phyloP scores from a whole-genome alignment of 1,140 invertebrate species.

The Drosophila kohkoa region DNA sequence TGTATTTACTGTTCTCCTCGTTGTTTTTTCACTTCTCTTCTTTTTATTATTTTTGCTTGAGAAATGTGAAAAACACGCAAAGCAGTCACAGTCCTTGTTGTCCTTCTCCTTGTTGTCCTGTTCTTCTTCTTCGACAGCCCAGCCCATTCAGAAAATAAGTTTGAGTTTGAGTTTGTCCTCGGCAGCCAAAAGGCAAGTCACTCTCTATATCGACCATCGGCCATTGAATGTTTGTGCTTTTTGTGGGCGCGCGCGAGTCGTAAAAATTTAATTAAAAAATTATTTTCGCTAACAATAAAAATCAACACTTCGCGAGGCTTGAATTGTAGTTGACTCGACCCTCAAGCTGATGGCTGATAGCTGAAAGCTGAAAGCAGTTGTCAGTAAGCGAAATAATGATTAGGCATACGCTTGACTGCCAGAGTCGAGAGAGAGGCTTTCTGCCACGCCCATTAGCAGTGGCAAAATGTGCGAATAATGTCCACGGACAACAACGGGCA shows the following conservation, averaged over 20 bases:
- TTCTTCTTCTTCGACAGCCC: slow-evolving; percentile 13
- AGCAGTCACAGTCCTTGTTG: slow-evolving; percentile 48
- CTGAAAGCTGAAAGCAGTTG: slow-evolving; percentile 24
- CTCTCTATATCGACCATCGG: slow-evolving; percentile 24
- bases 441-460: slow-evolving; percentile 69
- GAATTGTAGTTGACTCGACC: slow-evolving; percentile 9
- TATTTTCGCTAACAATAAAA: slow-evolving; percentile 75
- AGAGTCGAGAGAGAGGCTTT: slow-evolving; percentile 7
- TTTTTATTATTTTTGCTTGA: slow-evolving; percentile 50
- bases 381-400: slow-evolving; percentile 59
- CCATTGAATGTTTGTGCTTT: slow-evolving; percentile 32
- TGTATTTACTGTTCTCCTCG: slow-evolving; percentile 63
- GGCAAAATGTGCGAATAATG: slow-evolving; percentile 80
- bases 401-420: slow-evolving; percentile 64
- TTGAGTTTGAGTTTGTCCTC: slow-evolving; percentile 12
- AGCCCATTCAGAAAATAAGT: slow-evolving; percentile 15
- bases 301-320: slow-evolving; percentile 64
- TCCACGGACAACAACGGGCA: slow-evolving; percentile 69
- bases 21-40: slow-evolving; percentile 18
- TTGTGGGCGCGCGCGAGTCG: slow-evolving; percentile 56
- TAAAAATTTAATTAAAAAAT: slow-evolving; percentile 84
- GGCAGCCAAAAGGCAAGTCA: slow-evolving; percentile 48
- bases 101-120: slow-evolving; percentile 36
- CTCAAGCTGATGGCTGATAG: slow-evolving; percentile 8
- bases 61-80: slow-evolving; percentile 67